phyloP scores from a whole-genome alignment of 1,140 invertebrate genomes.

The Drosophila kepulauana region DNA sequence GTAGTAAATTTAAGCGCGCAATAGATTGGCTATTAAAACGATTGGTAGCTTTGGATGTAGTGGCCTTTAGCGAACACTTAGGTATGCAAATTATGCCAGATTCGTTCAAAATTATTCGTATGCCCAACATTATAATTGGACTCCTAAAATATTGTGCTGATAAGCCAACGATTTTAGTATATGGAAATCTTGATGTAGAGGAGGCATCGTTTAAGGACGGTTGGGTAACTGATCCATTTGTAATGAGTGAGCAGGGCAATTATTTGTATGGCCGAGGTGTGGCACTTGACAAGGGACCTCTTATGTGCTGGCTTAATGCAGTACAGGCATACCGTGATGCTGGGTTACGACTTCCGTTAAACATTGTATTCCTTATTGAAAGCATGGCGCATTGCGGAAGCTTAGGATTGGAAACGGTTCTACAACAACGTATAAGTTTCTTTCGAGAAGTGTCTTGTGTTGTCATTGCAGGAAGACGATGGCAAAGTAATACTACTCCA shows the following conservation, averaged over 20 bases:
- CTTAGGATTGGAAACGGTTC: conserved; percentile 93
- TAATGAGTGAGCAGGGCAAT: conserved; percentile 92
- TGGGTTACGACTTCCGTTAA: conserved; percentile 92
- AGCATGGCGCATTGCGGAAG: conserved; percentile 99
- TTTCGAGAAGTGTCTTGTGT: conserved; percentile 94
- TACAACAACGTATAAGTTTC: conserved; percentile 87
- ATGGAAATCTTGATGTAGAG: conserved; percentile 99
- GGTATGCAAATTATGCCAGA: conserved; percentile 43
- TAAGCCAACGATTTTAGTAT: conserved; percentile 96
- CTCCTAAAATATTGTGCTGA: conserved; percentile 84
- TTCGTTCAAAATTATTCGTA: conserved; percentile 11
- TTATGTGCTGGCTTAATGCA: conserved; percentile 97
- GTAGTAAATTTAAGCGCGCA: conserved; percentile 14
- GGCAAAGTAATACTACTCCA: conserved; percentile 96
- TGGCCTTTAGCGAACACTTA: conserved; percentile 44
- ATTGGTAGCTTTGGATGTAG: conserved; percentile 28
- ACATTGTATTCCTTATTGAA: conserved; percentile 98
- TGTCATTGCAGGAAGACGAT: conserved; percentile 99
- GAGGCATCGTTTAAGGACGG: conserved; percentile 95
- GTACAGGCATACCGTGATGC: conserved; percentile 93
- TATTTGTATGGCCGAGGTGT: conserved; percentile 97
- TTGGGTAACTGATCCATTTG: conserved; percentile 97
- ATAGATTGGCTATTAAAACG: conserved; percentile 45
- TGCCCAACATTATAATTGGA: conserved; percentile 41
- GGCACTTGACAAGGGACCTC: conserved; percentile 96